phyloP scores from a whole-genome alignment of 1,140 invertebrate genomes.

The Drosophila pruinosa region DNA sequence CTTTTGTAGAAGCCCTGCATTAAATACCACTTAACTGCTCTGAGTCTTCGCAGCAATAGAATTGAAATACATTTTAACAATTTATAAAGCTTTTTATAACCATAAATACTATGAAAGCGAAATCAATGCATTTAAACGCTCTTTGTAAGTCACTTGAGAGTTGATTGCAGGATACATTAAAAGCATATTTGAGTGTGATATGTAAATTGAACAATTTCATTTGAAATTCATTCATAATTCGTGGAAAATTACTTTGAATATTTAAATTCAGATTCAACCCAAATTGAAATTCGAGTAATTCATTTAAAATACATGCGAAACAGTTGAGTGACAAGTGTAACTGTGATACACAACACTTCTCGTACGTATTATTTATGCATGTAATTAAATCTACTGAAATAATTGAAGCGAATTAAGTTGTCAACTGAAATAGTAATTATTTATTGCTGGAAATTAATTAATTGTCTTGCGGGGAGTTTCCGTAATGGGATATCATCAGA shows the following conservation, averaged over 20 bases:
- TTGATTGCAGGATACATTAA: background rate
- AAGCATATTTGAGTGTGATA: background rate
- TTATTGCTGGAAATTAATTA: background rate
- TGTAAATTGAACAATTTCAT: background rate
- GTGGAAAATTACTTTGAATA: background rate
- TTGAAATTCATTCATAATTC: background rate
- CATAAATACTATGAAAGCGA: background rate
- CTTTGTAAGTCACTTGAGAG: background rate
- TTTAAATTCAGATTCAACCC: background rate
- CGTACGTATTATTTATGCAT: conserved; percentile 10
- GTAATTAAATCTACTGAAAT: background rate
- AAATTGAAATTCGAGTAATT: background rate
- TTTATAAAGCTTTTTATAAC: no score
- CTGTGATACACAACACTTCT: background rate
- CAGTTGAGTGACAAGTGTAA: background rate
- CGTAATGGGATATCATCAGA: background rate
- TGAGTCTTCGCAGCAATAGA: no score
- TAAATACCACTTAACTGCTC: no score
- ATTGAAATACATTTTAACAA: background rate
- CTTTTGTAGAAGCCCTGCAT: no score
- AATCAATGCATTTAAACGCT: background rate
- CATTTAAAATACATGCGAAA: background rate
- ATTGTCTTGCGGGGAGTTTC: background rate
- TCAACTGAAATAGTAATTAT: conserved; percentile 2
- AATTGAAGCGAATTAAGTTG: background rate